phyloP scores from a whole-genome alignment of 2,888 invertebrate genomes.

The Gryllus longicercus region DNA sequence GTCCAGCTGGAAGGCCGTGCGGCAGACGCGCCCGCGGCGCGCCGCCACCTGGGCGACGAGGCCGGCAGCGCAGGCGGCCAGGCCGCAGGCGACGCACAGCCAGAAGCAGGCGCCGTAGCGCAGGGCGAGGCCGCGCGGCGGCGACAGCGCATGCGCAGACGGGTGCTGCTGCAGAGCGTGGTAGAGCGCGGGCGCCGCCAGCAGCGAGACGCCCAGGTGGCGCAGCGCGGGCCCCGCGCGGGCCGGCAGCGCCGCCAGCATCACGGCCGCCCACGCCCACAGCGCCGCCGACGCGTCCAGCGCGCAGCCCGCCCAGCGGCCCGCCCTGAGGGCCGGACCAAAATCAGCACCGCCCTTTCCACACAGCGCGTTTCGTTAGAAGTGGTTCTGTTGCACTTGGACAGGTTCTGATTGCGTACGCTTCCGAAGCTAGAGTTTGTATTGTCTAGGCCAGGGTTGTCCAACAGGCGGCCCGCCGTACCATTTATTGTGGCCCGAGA shows the following conservation, averaged over 20 bases:
- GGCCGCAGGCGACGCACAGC: conserved; percentile 21
- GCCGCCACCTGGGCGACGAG: not conserved
- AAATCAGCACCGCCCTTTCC: too few species aligned
- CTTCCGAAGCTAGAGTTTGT: too few species aligned
- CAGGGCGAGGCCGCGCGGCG: not conserved
- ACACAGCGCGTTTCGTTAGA: too few species aligned
- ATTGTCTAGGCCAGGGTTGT: too few species aligned
- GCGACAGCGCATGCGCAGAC: not conserved
- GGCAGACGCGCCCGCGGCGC: not conserved
- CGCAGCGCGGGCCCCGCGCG: not conserved
- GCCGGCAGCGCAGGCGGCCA: conserved; percentile 21
- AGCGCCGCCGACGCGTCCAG: not conserved
- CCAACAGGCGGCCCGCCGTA: too few species aligned
- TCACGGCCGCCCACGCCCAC: not conserved
- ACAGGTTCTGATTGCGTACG: too few species aligned
- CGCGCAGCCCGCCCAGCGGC: not conserved
- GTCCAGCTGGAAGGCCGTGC: not conserved
- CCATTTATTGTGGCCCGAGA: too few species aligned
- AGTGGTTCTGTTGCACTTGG: too few species aligned
- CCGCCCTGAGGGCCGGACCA: not conserved
- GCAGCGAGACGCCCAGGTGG: not conserved
- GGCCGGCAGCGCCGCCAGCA: not conserved
- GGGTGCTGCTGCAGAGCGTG: not conserved
- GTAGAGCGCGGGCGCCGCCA: not conserved
- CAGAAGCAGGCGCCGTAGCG: conserved; percentile 29